These are phyloP conservation scores for Ptilorrhoa leucosticta DNA, from an alignment of 2,113 vertebrate genomes.

Conservation along the genomic window DNA sequence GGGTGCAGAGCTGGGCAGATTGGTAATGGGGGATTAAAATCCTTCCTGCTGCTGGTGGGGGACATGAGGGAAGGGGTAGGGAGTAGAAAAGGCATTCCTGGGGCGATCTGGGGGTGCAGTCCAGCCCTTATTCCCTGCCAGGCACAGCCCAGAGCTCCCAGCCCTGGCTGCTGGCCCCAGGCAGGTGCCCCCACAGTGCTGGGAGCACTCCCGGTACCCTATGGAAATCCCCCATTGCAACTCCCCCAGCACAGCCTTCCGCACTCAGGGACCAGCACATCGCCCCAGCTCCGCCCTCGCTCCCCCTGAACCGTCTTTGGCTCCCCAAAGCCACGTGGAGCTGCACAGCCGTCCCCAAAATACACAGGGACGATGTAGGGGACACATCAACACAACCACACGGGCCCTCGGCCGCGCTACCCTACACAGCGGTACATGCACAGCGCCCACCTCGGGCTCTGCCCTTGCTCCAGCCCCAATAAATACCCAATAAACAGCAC, in stretches of 20 bases:
- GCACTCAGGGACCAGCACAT: not conserved
- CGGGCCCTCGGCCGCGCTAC: not conserved
- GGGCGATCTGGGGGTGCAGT: not conserved
- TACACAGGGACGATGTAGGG: not conserved
- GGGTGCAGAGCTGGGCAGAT: not conserved
- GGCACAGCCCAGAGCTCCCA: not conserved
- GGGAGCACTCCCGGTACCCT: not conserved
- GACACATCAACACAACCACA: slow-evolving; percentile 14
- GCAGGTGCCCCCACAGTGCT: not conserved
- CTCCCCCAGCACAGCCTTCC: not conserved
- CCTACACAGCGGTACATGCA: slow-evolving; percentile 27
- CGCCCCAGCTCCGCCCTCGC: rapidly evolving
- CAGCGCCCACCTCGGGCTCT: not conserved
- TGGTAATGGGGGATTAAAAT: not conserved
- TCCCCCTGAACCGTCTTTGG: not conserved
- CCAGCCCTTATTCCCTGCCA: not conserved
- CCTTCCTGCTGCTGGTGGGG: not conserved
- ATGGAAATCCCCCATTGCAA: not conserved
- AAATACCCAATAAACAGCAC: not conserved
- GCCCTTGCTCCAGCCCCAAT: not conserved
- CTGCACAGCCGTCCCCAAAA: not conserved
- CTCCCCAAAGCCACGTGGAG: not conserved
- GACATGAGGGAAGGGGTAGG: not conserved
- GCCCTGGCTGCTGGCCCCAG: not conserved
- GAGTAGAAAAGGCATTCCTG: not conserved